These are phyloP conservation scores for Branchinecta sandiegonensis DNA, from an alignment of 2,888 invertebrate species.

Conservation along the genomic window DNA sequence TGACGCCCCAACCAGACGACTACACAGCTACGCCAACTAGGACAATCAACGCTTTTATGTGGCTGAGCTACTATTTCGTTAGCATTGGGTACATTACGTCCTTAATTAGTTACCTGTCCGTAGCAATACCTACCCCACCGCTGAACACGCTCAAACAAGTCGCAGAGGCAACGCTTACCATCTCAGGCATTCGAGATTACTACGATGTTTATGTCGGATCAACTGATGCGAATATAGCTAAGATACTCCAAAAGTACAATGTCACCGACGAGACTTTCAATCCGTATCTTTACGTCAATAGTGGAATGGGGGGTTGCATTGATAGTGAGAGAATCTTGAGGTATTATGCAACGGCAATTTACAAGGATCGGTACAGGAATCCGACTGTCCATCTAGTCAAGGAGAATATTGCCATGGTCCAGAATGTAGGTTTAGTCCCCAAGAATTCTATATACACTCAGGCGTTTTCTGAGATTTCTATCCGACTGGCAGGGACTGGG, in stretches of 20 bases:
- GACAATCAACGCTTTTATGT: background rate
- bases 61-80: constrained; percentile 2
- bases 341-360: background rate
- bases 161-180: background rate
- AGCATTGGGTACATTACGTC: background rate
- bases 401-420: background rate
- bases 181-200: background rate
- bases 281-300: background rate
- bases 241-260: background rate
- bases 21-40: background rate
- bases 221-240: background rate
- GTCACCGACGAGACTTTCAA: background rate
- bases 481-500: background rate
- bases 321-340: background rate
- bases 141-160: constrained; percentile 3
- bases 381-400: constrained; percentile 7
- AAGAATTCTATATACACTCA: background rate
- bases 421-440: background rate
- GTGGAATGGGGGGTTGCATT: background rate
- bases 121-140: background rate
- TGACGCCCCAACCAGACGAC: background rate
- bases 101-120: background rate
- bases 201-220: background rate
- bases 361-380: background rate
- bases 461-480: background rate